Conservation (phyloP, 2,113 vertebrate genomes). For the Nesogale talazaci region DNA sequence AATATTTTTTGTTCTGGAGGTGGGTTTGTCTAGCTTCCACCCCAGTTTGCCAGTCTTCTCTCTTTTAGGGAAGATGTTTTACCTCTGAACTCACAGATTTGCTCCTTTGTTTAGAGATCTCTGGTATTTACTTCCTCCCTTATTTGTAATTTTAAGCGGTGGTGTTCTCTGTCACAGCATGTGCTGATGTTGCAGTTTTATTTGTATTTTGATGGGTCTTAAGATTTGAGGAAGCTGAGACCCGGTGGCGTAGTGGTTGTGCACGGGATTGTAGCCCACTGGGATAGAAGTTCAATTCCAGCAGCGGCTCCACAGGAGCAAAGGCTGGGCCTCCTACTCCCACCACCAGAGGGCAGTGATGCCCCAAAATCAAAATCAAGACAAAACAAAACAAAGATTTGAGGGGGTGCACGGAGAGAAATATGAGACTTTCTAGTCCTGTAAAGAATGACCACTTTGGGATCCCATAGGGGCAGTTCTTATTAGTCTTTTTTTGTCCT, state of each 20-base stretch:
- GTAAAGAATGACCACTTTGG: too few species aligned
- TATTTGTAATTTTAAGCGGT: background rate
- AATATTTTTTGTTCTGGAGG: background rate
- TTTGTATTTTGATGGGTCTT: background rate
- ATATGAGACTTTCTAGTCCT: too few species aligned
- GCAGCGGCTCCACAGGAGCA: too few species aligned
- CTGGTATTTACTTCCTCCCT: background rate
- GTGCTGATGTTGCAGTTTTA: background rate
- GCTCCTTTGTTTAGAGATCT: background rate
- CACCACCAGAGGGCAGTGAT: too few species aligned
- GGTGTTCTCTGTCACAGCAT: background rate
- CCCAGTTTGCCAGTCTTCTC: background rate
- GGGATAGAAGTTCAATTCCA: too few species aligned
- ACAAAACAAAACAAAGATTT: too few species aligned
- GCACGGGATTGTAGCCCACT: too few species aligned
- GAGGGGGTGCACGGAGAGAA: background rate
- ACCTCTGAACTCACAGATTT: background rate
- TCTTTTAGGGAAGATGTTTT: background rate
- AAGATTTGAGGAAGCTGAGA: background rate
- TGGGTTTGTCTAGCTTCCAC: background rate
- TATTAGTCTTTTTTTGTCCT: too few species aligned
- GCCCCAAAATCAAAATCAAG: too few species aligned
- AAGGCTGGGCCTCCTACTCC: too few species aligned
- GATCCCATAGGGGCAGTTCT: too few species aligned
- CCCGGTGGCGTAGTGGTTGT: too few species aligned